Evolutionary conservation across 1,140 invertebrate genomes (phyloP).

Genomic region (Drosophila nasuta): DNA sequence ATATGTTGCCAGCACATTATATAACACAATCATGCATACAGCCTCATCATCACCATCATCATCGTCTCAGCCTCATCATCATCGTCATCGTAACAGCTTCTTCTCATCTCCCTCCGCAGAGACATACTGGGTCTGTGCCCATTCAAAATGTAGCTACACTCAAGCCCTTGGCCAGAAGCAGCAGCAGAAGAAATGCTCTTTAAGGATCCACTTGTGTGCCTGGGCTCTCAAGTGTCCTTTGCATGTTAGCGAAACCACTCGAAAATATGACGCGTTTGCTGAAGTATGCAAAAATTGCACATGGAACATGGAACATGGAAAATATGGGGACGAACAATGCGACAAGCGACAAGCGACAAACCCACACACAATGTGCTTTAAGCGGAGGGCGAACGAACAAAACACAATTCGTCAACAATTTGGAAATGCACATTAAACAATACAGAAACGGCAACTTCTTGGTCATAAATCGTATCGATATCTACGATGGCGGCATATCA

Average conservation of each 20-base stretch:
- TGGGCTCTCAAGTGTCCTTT: constrained; percentile 81
- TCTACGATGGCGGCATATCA: constrained; percentile 54
- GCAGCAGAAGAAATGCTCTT: constrained; percentile 77
- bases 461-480: constrained; percentile 45
- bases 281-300: constrained; percentile 83
- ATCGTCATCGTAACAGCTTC: constrained; percentile 42
- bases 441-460: constrained; percentile 16
- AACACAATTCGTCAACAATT: constrained; percentile 37
- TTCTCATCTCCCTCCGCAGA: constrained; percentile 10
- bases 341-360: constrained; percentile 40
- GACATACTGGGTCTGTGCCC: constrained; percentile 40
- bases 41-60: constrained; percentile 37
- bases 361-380: constrained; percentile 75
- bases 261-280: constrained; percentile 83
- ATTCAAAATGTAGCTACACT: constrained; percentile 80
- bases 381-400: constrained; percentile 22
- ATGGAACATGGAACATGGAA: constrained; percentile 56
- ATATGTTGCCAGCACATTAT: constrained; percentile 10
- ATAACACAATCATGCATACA: constrained; percentile 23
- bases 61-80: constrained; percentile 23
- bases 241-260: constrained; percentile 83
- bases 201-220: constrained; percentile 83
- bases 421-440: constrained; percentile 48
- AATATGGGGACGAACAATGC: constrained; percentile 37
- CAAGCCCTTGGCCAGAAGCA: constrained; percentile 69